Percentiles rank a stretch among this genome's conserved stretches.
Conservation (phyloP, 2,113 vertebrate species). For the Callipepla squamata region DNA sequence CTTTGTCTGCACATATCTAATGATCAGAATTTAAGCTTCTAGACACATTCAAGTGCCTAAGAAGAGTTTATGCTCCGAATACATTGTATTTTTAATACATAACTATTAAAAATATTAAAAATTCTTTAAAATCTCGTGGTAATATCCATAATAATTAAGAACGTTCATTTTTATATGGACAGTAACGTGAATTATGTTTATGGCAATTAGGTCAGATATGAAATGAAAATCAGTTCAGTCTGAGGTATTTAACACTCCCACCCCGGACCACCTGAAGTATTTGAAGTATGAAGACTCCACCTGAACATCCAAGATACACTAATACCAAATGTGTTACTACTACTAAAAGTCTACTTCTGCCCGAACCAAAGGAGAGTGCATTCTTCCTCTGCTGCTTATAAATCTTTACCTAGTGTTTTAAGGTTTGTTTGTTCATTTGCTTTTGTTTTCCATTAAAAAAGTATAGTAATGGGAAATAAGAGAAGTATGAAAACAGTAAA, state of each 20-base stretch:
- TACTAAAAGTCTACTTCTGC: not conserved
- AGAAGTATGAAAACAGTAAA: not conserved
- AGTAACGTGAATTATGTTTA: not conserved
- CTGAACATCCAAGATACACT: not conserved
- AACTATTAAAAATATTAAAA: not conserved
- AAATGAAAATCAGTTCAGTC: not conserved
- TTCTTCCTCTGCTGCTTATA: not conserved
- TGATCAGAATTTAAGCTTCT: not conserved
- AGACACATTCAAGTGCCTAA: not conserved
- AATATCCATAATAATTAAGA: not conserved
- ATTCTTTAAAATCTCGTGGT: not conserved
- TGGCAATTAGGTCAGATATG: not conserved
- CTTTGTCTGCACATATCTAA: not conserved
- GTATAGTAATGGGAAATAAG: not conserved
- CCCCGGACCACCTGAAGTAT: not conserved
- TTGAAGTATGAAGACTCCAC: not conserved
- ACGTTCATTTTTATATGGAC: not conserved
- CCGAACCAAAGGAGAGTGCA: accelerated
- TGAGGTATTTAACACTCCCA: not conserved
- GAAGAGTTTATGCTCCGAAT: not conserved
- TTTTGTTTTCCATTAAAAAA: not conserved
- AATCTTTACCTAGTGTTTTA: not conserved
- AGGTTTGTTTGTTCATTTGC: not conserved
- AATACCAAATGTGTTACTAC: not conserved
- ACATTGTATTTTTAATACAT: not conserved